Evolutionary conservation across 2,888 invertebrate genomes (phyloP).

Genomic region (Exephanes ischioxanthus): DNA sequence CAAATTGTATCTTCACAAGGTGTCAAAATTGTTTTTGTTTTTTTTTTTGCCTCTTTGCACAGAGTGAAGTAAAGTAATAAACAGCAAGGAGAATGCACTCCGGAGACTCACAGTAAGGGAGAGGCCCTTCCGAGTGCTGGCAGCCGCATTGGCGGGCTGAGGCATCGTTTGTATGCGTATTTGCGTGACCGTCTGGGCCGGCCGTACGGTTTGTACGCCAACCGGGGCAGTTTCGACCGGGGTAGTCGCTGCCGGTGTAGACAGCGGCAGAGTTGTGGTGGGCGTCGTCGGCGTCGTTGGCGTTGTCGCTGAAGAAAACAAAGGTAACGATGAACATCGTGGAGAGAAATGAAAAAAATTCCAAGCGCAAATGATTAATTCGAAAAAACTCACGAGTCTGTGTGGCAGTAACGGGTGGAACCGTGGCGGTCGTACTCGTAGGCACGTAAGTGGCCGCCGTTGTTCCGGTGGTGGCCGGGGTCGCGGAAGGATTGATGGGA

Average conservation of each 20-base stretch:
- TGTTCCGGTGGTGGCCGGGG: slow-evolving; percentile 76
- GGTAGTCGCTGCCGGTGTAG: slow-evolving; percentile 78
- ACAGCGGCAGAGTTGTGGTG: slow-evolving; percentile 77
- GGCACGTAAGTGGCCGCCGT: slow-evolving; percentile 77
- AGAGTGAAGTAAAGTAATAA: too few relatives aligned
- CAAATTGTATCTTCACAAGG: too few relatives aligned
- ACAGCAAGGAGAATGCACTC: neutral
- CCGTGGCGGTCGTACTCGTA: slow-evolving; percentile 77
- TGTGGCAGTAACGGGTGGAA: slow-evolving; percentile 75
- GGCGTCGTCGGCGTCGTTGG: slow-evolving; percentile 79
- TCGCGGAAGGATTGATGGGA: slow-evolving; percentile 87
- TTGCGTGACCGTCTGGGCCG: slow-evolving; percentile 86
- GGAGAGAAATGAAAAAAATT: neutral
- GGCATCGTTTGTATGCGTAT: slow-evolving; percentile 86
- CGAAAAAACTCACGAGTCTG: slow-evolving; percentile 76
- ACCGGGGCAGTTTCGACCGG: slow-evolving; percentile 80
- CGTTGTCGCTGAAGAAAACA: slow-evolving; percentile 75
- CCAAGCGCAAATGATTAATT: neutral
- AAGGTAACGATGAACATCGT: neutral
- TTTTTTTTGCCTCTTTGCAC: too few relatives aligned
- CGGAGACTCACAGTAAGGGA: slow-evolving; percentile 88
- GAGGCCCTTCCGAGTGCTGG: slow-evolving; percentile 88
- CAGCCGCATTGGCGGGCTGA: slow-evolving; percentile 84
- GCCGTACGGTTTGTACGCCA: slow-evolving; percentile 82
- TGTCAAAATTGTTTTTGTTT: too few relatives aligned